Evolutionary conservation across 2,888 invertebrate species (phyloP), one percentile per base, ranked within the genome.

Genomic region (Colletes collaris): DNA sequence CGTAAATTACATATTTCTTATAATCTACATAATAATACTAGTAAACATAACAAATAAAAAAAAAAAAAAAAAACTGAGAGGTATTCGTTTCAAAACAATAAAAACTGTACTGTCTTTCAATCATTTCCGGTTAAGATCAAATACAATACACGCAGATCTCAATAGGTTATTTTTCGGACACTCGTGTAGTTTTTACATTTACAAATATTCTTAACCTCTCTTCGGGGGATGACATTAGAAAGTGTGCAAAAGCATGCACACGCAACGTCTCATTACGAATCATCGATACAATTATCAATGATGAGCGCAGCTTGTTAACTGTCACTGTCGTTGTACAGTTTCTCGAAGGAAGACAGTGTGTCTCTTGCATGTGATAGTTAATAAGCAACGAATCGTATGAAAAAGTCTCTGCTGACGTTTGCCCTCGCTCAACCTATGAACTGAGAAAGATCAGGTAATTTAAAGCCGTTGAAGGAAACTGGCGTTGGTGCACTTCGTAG

Each of bases 391-490:
- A 73, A 56, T 79, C 78, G 76, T 50, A 56, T 65, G 69, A 40
- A 53, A 16, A 75, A 81, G 75, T 75, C 74, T 77, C 76, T 67
- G 37, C 53, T 40, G 60, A 65, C 16, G 19, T 58, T 58, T 67
- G 0, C 2, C 2, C 44, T 52, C 50, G 58, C 93, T 93, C 94
- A 95, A 76, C 95, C 95, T 82, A 96, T 94, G 91, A 96, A 96
- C 13, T 96, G 96, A 79, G 96, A 95, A 67, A 97, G 94, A 93
- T 97, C 97, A 0, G 97, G 97, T 90, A 97, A 95, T 92, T 97
- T 96, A 93, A 97, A 96, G 86, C 95, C 96, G 65, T 93, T 93
- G 86, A 94, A 94, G 69, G 94, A 91, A 4, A 93, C 58, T 11
- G 92, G 88, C 56, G 89, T 88, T 1, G 89, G 87, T 0, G 86